Base-by-base conservation (phyloP, 2,797 vertebrate genomes). In the Lepilemur septentrionalis region DNA sequence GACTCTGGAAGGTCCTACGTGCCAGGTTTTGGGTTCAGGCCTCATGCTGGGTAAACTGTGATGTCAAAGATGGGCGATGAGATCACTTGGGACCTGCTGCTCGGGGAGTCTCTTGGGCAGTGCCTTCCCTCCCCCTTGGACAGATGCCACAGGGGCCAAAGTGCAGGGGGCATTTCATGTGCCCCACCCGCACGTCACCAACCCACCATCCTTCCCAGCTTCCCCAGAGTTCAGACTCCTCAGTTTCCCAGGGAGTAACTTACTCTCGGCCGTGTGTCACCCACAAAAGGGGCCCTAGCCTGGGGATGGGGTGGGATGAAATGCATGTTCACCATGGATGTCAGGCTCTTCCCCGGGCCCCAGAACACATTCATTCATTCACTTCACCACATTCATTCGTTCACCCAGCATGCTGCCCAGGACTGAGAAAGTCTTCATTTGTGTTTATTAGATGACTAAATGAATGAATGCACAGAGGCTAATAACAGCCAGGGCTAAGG, bases 251-350 rank as follows among this genome's bases (percentile, higher is more conserved):
- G 48, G n/a, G 12, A 75, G 23, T 25, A 25, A 72, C 1, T 12
- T 25, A 41, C 25, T 41, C 22, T 59, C 43, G 4, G 25, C 76
- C 5, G 0, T 2, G 0, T 1, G 9, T 25, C 69, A 48, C 38
- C 20, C 38, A n/a, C 30, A 80, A 50, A 73, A 43, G 9, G 30
- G 20, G 11, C 46, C 38, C 6, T 4, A 52, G 20, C 17, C 46
- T 32, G 1, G 38, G 43, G 38, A 76, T 4, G 2, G 7, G 4
- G 0, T 4, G 32, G 63, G 17, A 7, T 12, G 1, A 2, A 18
- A 11, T 18, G 9, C 9, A 48, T 4, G 7, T 25, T 46, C 43
- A 38, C 46, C 25, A 17, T 4, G 48, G 30, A 12, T 10, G 11
- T 8, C 85, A 30, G 15, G 48, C 46, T 89, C 61, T 28, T 61